Evolutionary conservation across 2,113 vertebrate species (phyloP), one percentile per base, ranked within the genome.

Genomic region (Stictonetta naevosa): DNA sequence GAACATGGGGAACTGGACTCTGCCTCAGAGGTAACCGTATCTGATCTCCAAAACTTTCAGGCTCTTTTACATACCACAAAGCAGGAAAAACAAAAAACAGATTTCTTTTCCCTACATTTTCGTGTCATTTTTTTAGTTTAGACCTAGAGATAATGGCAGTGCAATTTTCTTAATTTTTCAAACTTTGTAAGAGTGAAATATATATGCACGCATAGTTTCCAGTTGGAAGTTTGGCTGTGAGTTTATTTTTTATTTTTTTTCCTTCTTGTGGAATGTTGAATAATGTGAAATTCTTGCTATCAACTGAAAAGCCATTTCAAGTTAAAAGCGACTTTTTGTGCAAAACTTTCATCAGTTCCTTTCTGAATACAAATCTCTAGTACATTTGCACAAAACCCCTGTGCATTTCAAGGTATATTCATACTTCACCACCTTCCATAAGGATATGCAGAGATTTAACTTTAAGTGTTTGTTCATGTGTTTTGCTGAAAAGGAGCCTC

Each of bases 321-420:
- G 29, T 34, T 20, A 78, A 92, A 88, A 78, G 31, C 42, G 38
- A 72, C 62, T 78, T 83, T 9, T 33, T 15, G 13, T 21, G 19
- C 26, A 83, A 90, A 68, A 90, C 60, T 8, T 22, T 60, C 8
- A 50, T 33, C 48, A 31, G 48, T 25, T 86, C 12, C 33, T 31
- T 64, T 81, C 78, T 48, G 40, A 84, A 81, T 66, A 68, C 56
- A 92, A 88, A 92, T 90, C 11, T 9, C 40, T 25, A 18, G 33
- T 75, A 64, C 21, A 16, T 36, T 83, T 72, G 82, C 28, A 58
- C 21, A 79, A 81, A 85, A 84, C 55, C 31, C 48, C 40, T 29
- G 38, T 48, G 66, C 68, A 78, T 86, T 90, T 94, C 77, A 83
- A 95, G 76, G 77, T 83, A 48, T 71, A 68, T 69, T 93, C 86